phyloP scores from a whole-genome alignment of 2,113 vertebrate species.

The Boulengeromyrus knoepffleri region DNA sequence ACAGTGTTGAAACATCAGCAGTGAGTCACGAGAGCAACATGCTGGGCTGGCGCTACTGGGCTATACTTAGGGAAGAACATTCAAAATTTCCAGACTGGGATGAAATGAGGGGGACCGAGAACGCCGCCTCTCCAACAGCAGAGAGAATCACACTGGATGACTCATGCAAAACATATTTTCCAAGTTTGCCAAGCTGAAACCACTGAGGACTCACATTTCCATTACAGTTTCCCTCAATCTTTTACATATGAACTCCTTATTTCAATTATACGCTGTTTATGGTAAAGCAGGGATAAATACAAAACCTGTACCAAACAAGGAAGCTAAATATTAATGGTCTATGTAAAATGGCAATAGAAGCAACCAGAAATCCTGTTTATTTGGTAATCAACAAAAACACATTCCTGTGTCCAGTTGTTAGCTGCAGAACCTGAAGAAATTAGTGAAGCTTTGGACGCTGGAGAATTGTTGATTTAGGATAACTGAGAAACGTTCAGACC shows the following conservation, averaged over 20 bases:
- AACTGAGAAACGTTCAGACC: background rate
- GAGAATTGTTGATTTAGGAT: background rate
- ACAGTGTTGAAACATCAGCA: background rate
- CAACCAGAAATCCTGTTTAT: background rate
- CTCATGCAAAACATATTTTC: background rate
- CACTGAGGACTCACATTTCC: background rate
- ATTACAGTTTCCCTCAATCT: background rate
- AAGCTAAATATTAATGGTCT: background rate
- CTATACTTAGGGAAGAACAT: constrained; percentile 66
- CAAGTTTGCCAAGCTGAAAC: background rate
- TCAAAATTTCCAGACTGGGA: constrained; percentile 47
- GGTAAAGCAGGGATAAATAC: background rate
- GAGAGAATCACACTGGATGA: background rate
- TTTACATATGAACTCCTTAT: background rate
- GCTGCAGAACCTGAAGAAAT: background rate
- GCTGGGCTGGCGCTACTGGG: constrained; percentile 28
- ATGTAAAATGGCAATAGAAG: background rate
- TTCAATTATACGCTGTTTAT: background rate
- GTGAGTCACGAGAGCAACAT: constrained; percentile 44
- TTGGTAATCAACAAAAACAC: background rate
- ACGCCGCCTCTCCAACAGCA: background rate
- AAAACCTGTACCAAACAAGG: background rate
- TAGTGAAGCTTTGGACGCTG: background rate
- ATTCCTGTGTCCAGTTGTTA: background rate
- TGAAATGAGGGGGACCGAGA: background rate